Evolutionary conservation across 2,113 vertebrate species (phyloP), one percentile per base, ranked within the genome.

Genomic region (Passer montanus): DNA sequence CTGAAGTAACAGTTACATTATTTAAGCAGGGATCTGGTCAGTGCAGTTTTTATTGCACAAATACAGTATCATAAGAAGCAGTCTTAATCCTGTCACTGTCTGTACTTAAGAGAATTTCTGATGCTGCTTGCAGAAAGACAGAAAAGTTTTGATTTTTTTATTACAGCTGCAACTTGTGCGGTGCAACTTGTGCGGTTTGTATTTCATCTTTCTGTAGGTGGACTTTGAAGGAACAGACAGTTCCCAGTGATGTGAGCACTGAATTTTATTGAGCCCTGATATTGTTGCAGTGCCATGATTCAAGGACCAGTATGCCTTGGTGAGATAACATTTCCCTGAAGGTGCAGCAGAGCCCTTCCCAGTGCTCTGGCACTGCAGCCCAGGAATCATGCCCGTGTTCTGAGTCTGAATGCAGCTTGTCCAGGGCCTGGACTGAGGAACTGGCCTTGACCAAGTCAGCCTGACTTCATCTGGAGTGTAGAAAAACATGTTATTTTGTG

Each of bases 341-440:
- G 28, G 37, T 49, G 68, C 37, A 15, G 35, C 20, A 24, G 56
- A n/a, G 35, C 30, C 39, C 72, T 80, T 53, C n/a, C 8, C 27
- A 10, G 43, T 3, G 1, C 58, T 37, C 52, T 35, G 59, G 39
- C 55, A 5, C 33, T 33, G 35, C 39, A 49, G 6, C 50, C 49
- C 15, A 1, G 2, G 3, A 41, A 6, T 15, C 7, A 0, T 3
- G 7, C 0, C 7, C 2, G 0, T 31, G 52, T 66, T 74, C 33
- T 37, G n/a, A 13, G 5, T 37, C 37, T 6, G 4, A 43, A 18
- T n/a, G 22, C 6, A 13, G 2, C 13, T 41, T 77, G 11, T 55
- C n/a, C 44, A 19, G 39, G 0, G 6, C 26, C 30, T 87, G 76
- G 46, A 10, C 22, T 47, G 76, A 66, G 55, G 30, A 66, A 23